phyloP scores from a whole-genome alignment of 2,888 invertebrate genomes.

The Lasius fuliginosus region DNA sequence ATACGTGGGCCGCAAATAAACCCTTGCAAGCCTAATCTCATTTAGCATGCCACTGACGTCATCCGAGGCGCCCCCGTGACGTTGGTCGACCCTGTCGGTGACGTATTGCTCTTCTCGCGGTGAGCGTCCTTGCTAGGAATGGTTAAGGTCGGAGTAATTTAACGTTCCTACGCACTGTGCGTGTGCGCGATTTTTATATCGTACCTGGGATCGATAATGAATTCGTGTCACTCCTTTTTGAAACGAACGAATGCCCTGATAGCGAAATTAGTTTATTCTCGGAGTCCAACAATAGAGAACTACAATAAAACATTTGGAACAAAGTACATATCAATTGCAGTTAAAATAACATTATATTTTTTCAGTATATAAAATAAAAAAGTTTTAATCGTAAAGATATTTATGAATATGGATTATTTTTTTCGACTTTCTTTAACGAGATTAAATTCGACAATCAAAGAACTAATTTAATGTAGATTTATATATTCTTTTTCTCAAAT shows the following conservation, averaged over 20 bases:
- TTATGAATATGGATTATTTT: neutral
- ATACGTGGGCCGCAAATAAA: slow-evolving; percentile 71
- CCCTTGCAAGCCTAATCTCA: slow-evolving; percentile 73
- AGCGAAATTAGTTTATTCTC: slow-evolving; percentile 16
- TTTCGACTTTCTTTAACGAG: neutral
- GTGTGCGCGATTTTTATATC: slow-evolving; percentile 54
- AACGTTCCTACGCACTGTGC: slow-evolving; percentile 52
- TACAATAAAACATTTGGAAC: neutral
- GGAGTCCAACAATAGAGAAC: neutral
- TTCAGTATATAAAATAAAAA: neutral
- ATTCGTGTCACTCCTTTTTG: slow-evolving; percentile 5
- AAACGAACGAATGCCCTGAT: neutral
- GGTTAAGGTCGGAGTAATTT: slow-evolving; percentile 69
- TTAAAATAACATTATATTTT: neutral
- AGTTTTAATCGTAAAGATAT: slow-evolving; percentile 4
- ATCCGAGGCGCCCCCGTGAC: slow-evolving; percentile 70
- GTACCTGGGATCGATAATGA: slow-evolving; percentile 1
- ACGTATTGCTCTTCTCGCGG: slow-evolving; percentile 59
- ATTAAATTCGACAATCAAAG: neutral
- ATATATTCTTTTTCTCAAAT: neutral
- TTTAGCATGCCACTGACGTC: slow-evolving; percentile 76
- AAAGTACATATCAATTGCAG: neutral
- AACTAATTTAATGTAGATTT: neutral
- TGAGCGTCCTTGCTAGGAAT: slow-evolving; percentile 70
- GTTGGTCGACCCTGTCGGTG: slow-evolving; percentile 69